Evolutionary conservation across 1,140 invertebrate species (phyloP).

Genomic region (Thaumetopoea pityocampa): DNA sequence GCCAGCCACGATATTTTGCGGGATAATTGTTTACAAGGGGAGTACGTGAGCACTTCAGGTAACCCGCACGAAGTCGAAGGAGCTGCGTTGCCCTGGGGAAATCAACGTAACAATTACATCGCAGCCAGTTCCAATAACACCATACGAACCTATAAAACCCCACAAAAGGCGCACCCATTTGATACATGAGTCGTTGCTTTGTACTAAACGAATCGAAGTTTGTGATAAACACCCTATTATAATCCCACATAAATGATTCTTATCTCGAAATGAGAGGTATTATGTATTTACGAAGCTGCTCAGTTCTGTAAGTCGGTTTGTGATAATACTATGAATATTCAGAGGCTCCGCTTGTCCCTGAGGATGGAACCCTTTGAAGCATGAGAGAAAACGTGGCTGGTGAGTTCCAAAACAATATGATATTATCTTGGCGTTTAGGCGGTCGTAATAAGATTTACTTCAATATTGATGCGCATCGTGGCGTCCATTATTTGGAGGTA

Average conservation of each 20-base stretch:
- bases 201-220: slow-evolving; percentile 4
- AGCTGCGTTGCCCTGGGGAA: slow-evolving; percentile 53
- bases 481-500: slow-evolving; percentile 67
- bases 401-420: slow-evolving; percentile 71
- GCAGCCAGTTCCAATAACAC: slow-evolving; percentile 56
- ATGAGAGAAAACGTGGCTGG: slow-evolving; percentile 63
- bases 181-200: slow-evolving; percentile 16
- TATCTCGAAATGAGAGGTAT: slow-evolving; percentile 33
- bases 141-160: slow-evolving; percentile 38
- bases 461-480: slow-evolving; percentile 69
- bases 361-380: slow-evolving; percentile 65
- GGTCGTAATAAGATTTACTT: slow-evolving; percentile 74
- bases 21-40: slow-evolving; percentile 36
- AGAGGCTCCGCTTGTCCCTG: slow-evolving; percentile 43
- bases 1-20: slow-evolving; percentile 6
- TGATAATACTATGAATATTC: slow-evolving; percentile 65
- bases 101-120: slow-evolving; percentile 69
- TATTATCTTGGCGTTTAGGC: slow-evolving; percentile 69
- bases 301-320: slow-evolving; percentile 48
- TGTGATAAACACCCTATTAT: slow-evolving; percentile 5
- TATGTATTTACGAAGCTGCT: slow-evolving; percentile 44
- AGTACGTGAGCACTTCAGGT: slow-evolving; percentile 30
- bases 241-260: slow-evolving; percentile 22
- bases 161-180: slow-evolving; percentile 11
- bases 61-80: slow-evolving; percentile 26